Base-by-base conservation (phyloP, 2,888 invertebrate genomes). In the Zygaena filipendulae region DNA sequence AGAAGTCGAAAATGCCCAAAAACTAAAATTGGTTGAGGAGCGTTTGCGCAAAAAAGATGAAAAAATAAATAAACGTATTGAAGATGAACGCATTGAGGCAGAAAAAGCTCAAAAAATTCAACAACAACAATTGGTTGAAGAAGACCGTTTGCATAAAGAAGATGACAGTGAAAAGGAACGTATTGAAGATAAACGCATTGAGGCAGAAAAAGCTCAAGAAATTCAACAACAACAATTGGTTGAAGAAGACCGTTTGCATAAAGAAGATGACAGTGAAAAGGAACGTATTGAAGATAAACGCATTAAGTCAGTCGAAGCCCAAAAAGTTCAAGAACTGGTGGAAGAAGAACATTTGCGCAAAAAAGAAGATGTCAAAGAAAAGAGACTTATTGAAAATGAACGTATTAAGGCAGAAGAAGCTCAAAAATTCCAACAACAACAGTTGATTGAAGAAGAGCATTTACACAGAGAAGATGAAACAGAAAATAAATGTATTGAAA, bases 111-210 rank as follows among this genome's bases (percentile, higher is more conserved):
- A 16, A 12, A 16, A 10, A 13, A 8, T 14, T 46, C 21, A 39
- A 38, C 25, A 40, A 33, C 19, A 38, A 36, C n/a, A n/a, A n/a
- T n/a, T n/a, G 23, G 13, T n/a, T n/a, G n/a, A n/a, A n/a, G n/a
- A n/a, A n/a, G n/a, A n/a, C n/a, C n/a, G n/a, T n/a, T n/a, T n/a
- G n/a, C n/a, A n/a, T n/a, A 18, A 31, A 33, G 39, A 11, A 26
- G n/a, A n/a, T n/a, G 40, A 10, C 23, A 37, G 2, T 29, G 42
- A 16, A 33, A 33, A 25, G n/a, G n/a, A n/a, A n/a, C n/a, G n/a
- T n/a, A n/a, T n/a, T n/a, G n/a, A n/a, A n/a, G n/a, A n/a, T n/a
- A n/a, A n/a, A n/a, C n/a, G n/a, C n/a, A n/a, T n/a, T n/a, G n/a
- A n/a, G n/a, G n/a, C n/a, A n/a, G n/a, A n/a, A n/a, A n/a, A n/a